A percentile compares a stretch with the other conserved stretches of the same genome.
phyloP scores from a whole-genome alignment of 2,797 vertebrate genomes.

The Sebastes nivosus region DNA sequence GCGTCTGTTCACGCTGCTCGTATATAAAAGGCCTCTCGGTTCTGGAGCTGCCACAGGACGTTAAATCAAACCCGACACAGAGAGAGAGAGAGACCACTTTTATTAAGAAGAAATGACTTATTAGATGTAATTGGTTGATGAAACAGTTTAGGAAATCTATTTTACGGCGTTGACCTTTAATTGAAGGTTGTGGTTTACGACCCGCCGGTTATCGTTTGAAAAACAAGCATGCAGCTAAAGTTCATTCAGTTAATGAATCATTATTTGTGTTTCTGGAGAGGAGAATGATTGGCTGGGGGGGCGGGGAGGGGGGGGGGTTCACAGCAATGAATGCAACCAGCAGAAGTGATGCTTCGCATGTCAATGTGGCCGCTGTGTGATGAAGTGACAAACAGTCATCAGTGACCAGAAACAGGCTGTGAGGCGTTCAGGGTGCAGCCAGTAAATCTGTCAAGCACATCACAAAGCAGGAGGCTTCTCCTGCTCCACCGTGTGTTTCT shows the following conservation, averaged over 20 bases:
- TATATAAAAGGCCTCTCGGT: neutral
- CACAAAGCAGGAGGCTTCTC: neutral
- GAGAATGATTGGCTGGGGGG: neutral
- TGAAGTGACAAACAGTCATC: neutral
- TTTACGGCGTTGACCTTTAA: constrained; percentile 55
- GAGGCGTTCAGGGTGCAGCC: neutral
- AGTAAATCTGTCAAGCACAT: neutral
- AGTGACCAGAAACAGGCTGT: neutral
- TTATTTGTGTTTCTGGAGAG: constrained; percentile 39
- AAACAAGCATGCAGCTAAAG: constrained; percentile 45
- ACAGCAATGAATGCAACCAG: neutral
- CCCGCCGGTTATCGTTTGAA: constrained; percentile 37
- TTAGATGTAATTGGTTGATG: constrained; percentile 23
- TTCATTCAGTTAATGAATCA: constrained; percentile 57
- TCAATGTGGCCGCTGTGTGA: neutral
- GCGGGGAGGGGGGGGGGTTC: neutral
- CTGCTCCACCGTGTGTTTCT: neutral
- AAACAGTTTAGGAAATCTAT: constrained; percentile 27
- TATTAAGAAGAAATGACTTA: constrained; percentile 23
- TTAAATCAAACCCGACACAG: neutral
- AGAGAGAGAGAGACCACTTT: neutral
- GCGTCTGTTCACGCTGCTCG: neutral
- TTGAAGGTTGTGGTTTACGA: constrained; percentile 56
- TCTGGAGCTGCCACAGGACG: no score
- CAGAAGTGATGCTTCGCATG: neutral